Conservation (phyloP, 1,140 invertebrate genomes). For the Drosophila novamexicana region DNA sequence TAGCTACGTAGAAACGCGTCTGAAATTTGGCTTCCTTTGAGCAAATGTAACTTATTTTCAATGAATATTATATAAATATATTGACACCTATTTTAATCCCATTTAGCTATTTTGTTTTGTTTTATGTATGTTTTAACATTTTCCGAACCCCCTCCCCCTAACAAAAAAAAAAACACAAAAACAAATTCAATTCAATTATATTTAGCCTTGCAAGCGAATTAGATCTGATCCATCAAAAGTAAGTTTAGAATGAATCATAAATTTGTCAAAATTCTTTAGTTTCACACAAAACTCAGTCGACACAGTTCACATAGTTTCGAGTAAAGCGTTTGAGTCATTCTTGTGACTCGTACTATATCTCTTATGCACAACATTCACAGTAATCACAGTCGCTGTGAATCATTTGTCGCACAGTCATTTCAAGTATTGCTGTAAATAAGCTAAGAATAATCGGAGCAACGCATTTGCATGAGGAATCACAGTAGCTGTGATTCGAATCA, state of each 20-base stretch:
- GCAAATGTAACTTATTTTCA: slow-evolving; percentile 4
- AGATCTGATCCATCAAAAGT: slow-evolving; percentile 69
- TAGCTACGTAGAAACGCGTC: slow-evolving; percentile 46
- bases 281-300: slow-evolving; percentile 4
- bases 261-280: slow-evolving; percentile 20
- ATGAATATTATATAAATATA: slow-evolving; percentile 14
- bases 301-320: slow-evolving; percentile 3
- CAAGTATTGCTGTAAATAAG: no score
- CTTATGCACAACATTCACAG: slow-evolving; percentile 1
- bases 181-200: slow-evolving; percentile 50
- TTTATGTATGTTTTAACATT: slow-evolving; percentile 39
- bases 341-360: not conserved
- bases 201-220: slow-evolving; percentile 79
- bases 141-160: slow-evolving; percentile 19
- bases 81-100: slow-evolving; percentile 45
- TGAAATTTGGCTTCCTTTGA: slow-evolving; percentile 29
- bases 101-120: slow-evolving; percentile 44
- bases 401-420: not conserved
- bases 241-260: slow-evolving; percentile 56
- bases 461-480: not conserved
- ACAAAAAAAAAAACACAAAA: slow-evolving; percentile 10
- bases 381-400: not conserved
- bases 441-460: not conserved
- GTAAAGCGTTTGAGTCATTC: not conserved
- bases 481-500: not conserved